A percentile compares a stretch with the other conserved stretches of the same genome.
These are phyloP conservation scores for Alosa alosa DNA, from an alignment of 2,113 vertebrate species.

Conservation along the genomic window DNA sequence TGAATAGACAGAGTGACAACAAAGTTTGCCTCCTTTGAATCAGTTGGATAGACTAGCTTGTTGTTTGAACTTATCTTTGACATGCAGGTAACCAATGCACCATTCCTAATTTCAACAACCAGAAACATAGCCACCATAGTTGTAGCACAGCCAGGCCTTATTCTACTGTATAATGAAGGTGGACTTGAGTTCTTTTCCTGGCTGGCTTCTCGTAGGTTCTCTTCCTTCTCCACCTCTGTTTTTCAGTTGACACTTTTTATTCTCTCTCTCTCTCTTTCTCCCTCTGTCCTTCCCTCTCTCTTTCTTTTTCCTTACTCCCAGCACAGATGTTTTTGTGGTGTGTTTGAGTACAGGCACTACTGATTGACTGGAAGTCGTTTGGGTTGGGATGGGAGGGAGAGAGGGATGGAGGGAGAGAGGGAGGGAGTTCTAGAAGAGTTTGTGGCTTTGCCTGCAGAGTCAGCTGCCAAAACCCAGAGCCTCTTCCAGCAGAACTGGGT, in stretches of 20 bases:
- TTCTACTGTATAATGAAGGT: background rate
- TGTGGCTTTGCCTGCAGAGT: background rate
- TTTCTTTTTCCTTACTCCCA: background rate
- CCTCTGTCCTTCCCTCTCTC: background rate
- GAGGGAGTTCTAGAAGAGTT: background rate
- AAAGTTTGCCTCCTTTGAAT: too few species aligned
- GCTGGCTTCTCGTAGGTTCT: background rate
- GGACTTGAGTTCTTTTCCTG: background rate
- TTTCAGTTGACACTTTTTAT: background rate
- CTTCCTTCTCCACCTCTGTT: background rate
- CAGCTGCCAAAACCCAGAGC: background rate
- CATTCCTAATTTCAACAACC: too few species aligned
- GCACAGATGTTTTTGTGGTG: background rate
- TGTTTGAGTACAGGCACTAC: background rate
- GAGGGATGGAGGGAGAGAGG: background rate
- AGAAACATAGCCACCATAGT: background rate
- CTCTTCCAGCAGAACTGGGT: background rate
- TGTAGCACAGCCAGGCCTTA: background rate
- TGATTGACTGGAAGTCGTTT: slow-evolving; percentile 11
- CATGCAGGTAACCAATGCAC: too few species aligned
- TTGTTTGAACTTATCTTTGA: too few species aligned
- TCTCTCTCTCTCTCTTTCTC: background rate
- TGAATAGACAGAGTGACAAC: too few species aligned
- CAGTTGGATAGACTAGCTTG: too few species aligned
- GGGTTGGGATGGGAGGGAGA: background rate